Evolutionary conservation across 1,140 invertebrate genomes (phyloP).

Genomic region (Schlechtendalia chinensis): DNA sequence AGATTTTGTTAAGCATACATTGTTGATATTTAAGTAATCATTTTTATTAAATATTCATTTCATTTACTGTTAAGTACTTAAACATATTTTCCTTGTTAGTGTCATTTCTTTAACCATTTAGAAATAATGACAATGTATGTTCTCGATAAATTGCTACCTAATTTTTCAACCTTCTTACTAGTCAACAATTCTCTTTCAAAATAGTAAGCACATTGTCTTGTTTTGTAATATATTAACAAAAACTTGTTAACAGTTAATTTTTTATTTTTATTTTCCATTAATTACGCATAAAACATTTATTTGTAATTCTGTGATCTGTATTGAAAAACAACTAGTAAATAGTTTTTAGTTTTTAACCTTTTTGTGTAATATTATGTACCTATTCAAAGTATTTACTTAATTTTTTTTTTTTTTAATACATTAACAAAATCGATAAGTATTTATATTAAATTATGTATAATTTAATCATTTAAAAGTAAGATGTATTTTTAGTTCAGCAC

Average conservation of each 20-base stretch:
- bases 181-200: constrained; percentile 13
- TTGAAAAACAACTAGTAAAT: constrained; percentile 19
- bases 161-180: background rate
- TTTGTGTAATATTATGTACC: background rate
- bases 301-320: constrained; percentile 43
- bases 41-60: background rate
- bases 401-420: background rate
- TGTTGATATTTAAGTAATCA: constrained; percentile 15
- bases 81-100: background rate
- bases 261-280: background rate
- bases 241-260: constrained; percentile 6
- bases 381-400: constrained; percentile 35
- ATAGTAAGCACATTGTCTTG: constrained; percentile 29
- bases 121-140: background rate
- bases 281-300: background rate
- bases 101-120: background rate
- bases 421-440: constrained; percentile 16
- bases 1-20: constrained; percentile 27
- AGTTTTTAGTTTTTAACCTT: background rate
- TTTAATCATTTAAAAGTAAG: background rate
- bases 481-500: constrained; percentile 1
- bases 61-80: constrained; percentile 9
- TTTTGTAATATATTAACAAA: constrained; percentile 11
- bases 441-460: constrained; percentile 22
- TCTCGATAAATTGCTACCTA: background rate